Base-by-base conservation (phyloP, 2,113 vertebrate genomes). In the Pseudorhombus dupliciocellatus region DNA sequence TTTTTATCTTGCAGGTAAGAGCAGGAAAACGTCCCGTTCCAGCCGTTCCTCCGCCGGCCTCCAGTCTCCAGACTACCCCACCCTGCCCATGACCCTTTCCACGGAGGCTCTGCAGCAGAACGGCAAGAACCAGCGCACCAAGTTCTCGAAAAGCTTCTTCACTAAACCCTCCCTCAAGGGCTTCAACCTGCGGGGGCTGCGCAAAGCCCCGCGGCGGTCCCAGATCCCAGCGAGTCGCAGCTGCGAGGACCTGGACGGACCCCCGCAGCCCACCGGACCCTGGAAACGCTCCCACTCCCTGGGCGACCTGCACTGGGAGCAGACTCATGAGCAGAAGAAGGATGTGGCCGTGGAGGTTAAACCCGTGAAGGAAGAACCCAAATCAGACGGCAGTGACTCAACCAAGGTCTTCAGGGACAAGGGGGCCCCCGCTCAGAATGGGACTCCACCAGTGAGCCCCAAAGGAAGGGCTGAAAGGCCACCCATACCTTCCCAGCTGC, bases 241-340 rank as follows among this genome's bases (percentile, higher is more conserved):
- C 88, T 98, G 93, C 65, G 98, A 99, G 90, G 93, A 95, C 75
- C 92, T 97, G 79, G 96, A 95, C 42, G 93, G 84, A 14, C 83
- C 91, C 4, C 88, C 83, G n/a, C 57, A 80, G 4, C 68, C 84
- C 21, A 30, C 65, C 1, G 93, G 90, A 4, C 7, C 77, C 0
- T 97, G 95, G 94, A 96, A 95, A 73, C 95, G 97, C 21, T 98
- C 96, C 60, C 96, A 94, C 55, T 99, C 97, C 1, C 90, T 99
- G 70, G 96, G 96, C n/a, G 94, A 98, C 84, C 93, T 99, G 64
- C 93, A 94, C 64, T 95, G 93, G 85, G 94, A 95, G 26, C 89
- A 88, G 26, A 83, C 66, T 2, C 20, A 70, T 56, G 77, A 90
- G 30, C 89, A 93, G 77, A 91, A 79, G 56, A 86, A 86, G 59